Base-by-base conservation (phyloP, 2,113 vertebrate species). In the Scartelaos histophorus region DNA sequence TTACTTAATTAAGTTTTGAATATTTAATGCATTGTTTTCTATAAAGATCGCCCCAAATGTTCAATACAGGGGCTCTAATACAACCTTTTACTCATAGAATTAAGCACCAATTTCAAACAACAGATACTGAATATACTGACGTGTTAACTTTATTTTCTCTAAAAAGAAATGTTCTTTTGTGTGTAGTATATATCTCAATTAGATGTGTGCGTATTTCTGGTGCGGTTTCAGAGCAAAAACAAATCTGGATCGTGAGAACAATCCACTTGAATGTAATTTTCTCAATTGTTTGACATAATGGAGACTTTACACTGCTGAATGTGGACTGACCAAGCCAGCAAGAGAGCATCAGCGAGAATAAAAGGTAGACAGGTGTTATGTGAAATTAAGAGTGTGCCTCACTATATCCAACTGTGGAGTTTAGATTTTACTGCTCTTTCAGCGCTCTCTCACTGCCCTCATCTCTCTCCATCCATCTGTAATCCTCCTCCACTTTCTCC, bases 361-460 rank as follows among this genome's bases (percentile, higher is more conserved):
- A 85, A 75, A 85, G 76, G 73, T 78, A 86, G 85, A 85, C 82
- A 83, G 87, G 82, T 87, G 75, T 87, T 68, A 69, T 87, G 89
- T 91, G 88, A 90, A 94, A 91, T 79, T 68, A 78, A 76, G 66
- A 86, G 89, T 91, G 87, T 87, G 76, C 81, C 57, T 61, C 58
- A 61, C 58, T 38, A 64, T 35, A 64, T 84, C 85, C 79, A 78
- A 70, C 67, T 51, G 83, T 75, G 79, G 82, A 90, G 92, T 84
- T 85, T 89, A 83, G 88, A 90, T 88, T 91, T 89, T 77, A 25
- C 83, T 24, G 77, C 78, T 86, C 88, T 83, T 73, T 85, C 88
- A 82, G 80, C 86, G 74, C 75, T 88, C 78, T 69, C 82, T 43
- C 51, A n/a, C 49, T 87, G 83, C 80, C 84, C 82, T 87, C 84